phyloP scores from a whole-genome alignment of 2,888 invertebrate species.

The Nowickia ferox region DNA sequence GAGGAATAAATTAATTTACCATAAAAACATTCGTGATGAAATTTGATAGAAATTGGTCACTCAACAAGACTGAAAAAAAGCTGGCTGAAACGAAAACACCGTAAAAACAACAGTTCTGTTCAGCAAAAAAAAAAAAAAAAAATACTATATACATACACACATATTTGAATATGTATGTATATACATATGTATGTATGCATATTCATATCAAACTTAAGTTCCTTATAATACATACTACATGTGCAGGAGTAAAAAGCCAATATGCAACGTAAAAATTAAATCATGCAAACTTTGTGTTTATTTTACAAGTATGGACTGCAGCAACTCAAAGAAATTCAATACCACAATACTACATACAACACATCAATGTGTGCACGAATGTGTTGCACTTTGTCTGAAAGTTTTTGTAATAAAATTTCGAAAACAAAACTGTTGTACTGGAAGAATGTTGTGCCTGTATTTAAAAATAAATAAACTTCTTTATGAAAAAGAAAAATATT shows the following conservation, averaged over 20 bases:
- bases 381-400: slow-evolving; percentile 5
- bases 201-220: neutral
- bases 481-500: slow-evolving; percentile 58
- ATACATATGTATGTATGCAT: neutral
- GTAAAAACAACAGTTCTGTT: slow-evolving; percentile 58
- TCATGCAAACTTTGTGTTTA: slow-evolving; percentile 69
- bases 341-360: slow-evolving; percentile 23
- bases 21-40: slow-evolving; percentile 73
- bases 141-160: neutral
- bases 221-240: slow-evolving; percentile 39
- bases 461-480: slow-evolving; percentile 48
- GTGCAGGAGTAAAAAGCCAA: neutral
- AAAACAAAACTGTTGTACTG: slow-evolving; percentile 6
- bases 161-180: neutral
- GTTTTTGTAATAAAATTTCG: slow-evolving; percentile 24
- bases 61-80: slow-evolving; percentile 49
- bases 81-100: slow-evolving; percentile 34
- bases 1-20: slow-evolving; percentile 73
- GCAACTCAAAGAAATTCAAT: slow-evolving; percentile 66
- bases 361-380: neutral
- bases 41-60: slow-evolving; percentile 74
- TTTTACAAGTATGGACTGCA: slow-evolving; percentile 63
- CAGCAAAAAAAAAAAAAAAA: neutral
- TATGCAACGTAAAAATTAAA: slow-evolving; percentile 55
- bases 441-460: neutral